Evolutionary conservation across 1,140 invertebrate genomes (phyloP).

Genomic region (Ditylenchus dipsaci): DNA sequence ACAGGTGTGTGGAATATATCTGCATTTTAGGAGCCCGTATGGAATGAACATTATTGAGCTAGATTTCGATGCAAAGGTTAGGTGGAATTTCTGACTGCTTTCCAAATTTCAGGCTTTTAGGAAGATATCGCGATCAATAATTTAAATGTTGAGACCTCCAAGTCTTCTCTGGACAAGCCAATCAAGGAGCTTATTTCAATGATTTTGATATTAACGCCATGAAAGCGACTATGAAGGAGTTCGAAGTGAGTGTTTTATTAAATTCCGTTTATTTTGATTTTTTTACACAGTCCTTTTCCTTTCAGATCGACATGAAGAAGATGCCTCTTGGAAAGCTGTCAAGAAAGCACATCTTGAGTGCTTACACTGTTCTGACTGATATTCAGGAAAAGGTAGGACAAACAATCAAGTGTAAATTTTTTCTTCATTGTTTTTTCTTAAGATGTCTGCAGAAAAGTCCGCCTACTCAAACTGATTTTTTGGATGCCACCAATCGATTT

Average conservation of each 20-base stretch:
- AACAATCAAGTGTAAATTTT: background rate
- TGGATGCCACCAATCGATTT: conserved; percentile 83
- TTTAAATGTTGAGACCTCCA: conserved; percentile 61
- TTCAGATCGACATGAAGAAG: conserved; percentile 41
- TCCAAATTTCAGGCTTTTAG: conserved; percentile 47
- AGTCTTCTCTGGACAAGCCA: conserved; percentile 20
- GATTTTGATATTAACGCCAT: conserved; percentile 69
- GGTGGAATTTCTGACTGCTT: background rate
- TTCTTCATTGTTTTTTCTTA: conserved; percentile 23
- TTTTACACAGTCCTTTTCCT: background rate
- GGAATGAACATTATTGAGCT: conserved; percentile 82
- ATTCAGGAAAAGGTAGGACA: conserved; percentile 21
- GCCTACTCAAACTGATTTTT: conserved; percentile 60
- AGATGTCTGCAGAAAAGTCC: conserved; percentile 53
- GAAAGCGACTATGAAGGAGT: conserved; percentile 67
- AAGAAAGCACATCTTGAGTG: conserved; percentile 23
- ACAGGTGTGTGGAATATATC: conserved; percentile 66
- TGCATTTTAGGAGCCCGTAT: conserved; percentile 64
- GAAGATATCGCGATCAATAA: conserved; percentile 14
- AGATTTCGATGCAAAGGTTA: conserved; percentile 70
- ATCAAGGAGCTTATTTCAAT: conserved; percentile 57
- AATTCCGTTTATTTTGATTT: background rate
- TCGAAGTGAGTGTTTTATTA: conserved; percentile 62
- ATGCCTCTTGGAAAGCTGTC: conserved; percentile 37
- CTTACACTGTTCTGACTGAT: conserved; percentile 28